Percentiles rank a stretch among this genome's conserved stretches.
Evolutionary conservation across 2,888 invertebrate species (phyloP).

Genomic region (Ecdyonurus torrentis): DNA sequence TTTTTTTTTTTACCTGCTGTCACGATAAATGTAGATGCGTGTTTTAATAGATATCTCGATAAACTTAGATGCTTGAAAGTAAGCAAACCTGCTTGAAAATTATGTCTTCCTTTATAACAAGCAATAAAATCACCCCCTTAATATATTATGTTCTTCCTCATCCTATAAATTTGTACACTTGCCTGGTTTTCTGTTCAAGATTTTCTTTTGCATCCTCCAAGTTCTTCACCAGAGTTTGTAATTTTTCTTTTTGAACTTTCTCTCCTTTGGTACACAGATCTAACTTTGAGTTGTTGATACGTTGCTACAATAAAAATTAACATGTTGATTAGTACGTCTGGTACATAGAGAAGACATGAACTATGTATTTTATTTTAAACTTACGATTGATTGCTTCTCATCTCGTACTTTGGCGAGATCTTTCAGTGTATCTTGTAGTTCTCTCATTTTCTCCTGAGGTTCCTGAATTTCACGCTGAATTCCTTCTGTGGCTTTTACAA

Average conservation of each 20-base stretch:
- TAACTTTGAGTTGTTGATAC: conserved; percentile 58
- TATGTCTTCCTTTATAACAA: too few relatives aligned
- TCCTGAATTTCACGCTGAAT: conserved; percentile 28
- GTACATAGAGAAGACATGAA: neutral
- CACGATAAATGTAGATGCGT: too few relatives aligned
- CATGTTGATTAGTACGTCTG: neutral
- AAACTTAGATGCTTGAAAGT: too few relatives aligned
- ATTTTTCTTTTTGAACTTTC: conserved; percentile 42
- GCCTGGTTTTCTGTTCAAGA: conserved; percentile 27
- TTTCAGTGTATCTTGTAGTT: conserved; percentile 24
- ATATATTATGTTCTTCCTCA: too few relatives aligned
- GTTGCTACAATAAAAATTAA: conserved; percentile 21
- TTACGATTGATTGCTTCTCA: conserved; percentile 18
- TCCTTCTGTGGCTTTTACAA: conserved; percentile 23
- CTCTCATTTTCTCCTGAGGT: conserved; percentile 28
- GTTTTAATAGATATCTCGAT: too few relatives aligned
- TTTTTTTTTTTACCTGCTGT: too few relatives aligned
- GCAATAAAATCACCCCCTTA: too few relatives aligned
- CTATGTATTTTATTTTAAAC: conserved; percentile 3
- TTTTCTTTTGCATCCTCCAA: conserved; percentile 28
- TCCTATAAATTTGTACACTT: conserved; percentile 11
- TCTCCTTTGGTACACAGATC: conserved; percentile 55
- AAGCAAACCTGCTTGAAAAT: too few relatives aligned
- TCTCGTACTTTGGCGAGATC: conserved; percentile 19
- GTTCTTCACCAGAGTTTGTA: conserved; percentile 36